These are phyloP conservation scores for Cataglyphis albicans DNA, from an alignment of 2,888 invertebrate genomes.

Conservation along the genomic window DNA sequence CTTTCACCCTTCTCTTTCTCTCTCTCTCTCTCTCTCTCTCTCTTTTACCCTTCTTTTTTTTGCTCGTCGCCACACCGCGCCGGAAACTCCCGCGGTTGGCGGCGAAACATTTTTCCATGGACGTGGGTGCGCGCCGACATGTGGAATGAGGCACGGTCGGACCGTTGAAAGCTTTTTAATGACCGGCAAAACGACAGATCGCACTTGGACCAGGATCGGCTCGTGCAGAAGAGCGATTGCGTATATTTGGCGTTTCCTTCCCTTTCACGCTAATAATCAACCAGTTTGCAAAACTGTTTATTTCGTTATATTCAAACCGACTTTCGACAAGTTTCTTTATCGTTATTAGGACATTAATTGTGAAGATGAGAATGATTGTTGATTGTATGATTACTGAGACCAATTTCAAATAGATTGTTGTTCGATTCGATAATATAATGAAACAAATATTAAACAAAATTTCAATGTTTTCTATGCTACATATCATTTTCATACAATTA, in stretches of 20 bases:
- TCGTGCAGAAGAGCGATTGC: not conserved
- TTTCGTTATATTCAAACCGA: not conserved
- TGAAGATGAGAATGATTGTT: not conserved
- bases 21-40: not conserved
- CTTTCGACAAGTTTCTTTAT: not conserved
- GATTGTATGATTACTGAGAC: not conserved
- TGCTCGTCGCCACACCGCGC: slow-evolving; percentile 20
- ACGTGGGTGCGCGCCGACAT: slow-evolving; percentile 67
- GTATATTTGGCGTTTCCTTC: slow-evolving; percentile 32
- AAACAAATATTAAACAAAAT: slow-evolving; percentile 20
- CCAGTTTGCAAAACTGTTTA: not conserved
- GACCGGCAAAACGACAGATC: slow-evolving; percentile 73
- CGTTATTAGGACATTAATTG: not conserved
- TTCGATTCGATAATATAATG: not conserved
- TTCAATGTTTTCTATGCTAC: not conserved
- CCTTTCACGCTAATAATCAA: slow-evolving; percentile 17
- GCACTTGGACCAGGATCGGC: slow-evolving; percentile 47
- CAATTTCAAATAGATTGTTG: not conserved
- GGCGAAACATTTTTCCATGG: slow-evolving; percentile 74
- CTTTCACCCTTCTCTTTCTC: slow-evolving; percentile 24
- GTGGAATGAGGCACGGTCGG: slow-evolving; percentile 70
- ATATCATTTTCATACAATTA: not conserved
- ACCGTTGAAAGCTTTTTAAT: slow-evolving; percentile 79
- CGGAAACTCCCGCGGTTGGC: slow-evolving; percentile 69
- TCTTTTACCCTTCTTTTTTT: slow-evolving; percentile 20